Conservation (phyloP, 2,888 invertebrate species). For the Eubasilissa splendida region DNA sequence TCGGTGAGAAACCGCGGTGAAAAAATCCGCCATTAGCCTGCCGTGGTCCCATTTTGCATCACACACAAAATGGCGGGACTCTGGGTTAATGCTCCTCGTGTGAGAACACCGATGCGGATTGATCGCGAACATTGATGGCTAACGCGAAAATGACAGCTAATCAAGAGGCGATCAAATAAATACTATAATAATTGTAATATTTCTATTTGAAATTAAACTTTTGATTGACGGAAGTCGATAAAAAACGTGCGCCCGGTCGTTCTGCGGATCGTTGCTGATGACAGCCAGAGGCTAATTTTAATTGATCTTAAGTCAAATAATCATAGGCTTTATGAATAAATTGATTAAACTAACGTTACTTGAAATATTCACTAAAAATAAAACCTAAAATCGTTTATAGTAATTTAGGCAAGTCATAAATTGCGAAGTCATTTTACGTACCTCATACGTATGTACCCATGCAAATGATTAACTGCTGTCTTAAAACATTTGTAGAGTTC, state of each 20-base stretch:
- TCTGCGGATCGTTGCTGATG: constrained; percentile 8
- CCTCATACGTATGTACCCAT: neutral
- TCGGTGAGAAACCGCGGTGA: constrained; percentile 50
- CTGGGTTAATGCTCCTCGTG: constrained; percentile 39
- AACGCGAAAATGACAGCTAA: constrained; percentile 41
- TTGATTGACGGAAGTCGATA: constrained; percentile 34
- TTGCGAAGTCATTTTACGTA: neutral
- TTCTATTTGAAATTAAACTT: constrained; percentile 35
- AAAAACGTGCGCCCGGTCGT: constrained; percentile 16
- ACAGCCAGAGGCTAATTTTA: constrained; percentile 29
- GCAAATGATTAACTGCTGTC: neutral
- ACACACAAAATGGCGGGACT: constrained; percentile 38
- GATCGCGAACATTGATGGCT: constrained; percentile 27
- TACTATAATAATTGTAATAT: constrained; percentile 38
- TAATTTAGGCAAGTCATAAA: neutral
- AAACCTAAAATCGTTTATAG: neutral
- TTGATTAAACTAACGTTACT: constrained; percentile 11
- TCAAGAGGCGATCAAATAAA: constrained; percentile 41
- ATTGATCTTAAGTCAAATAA: constrained; percentile 28
- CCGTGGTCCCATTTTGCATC: constrained; percentile 49
- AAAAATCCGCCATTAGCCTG: constrained; percentile 55
- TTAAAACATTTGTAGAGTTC: neutral
- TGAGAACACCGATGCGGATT: constrained; percentile 27
- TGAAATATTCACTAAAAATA: neutral
- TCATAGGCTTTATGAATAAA: constrained; percentile 25